Evolutionary conservation across 2,113 vertebrate species (phyloP), one percentile per base, ranked within the genome.

Genomic region (Crotophaga sulcirostris): DNA sequence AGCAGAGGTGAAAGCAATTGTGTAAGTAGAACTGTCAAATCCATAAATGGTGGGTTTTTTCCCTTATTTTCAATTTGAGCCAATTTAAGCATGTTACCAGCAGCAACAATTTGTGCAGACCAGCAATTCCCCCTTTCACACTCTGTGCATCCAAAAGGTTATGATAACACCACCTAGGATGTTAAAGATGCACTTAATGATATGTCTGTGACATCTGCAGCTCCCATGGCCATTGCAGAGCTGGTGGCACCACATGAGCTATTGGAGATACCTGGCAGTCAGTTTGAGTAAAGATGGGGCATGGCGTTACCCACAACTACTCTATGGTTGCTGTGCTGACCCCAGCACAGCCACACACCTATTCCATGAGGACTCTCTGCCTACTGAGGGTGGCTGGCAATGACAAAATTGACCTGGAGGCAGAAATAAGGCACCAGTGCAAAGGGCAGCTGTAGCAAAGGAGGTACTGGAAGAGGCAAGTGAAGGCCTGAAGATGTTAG

Each of bases 191-290:
- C 31, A 25, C 44, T 21, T 17, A 13, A 16, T 29, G 40, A 2
- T 40, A 11, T 5, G 31, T n/a, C 7, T 51, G 0, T 62, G 36
- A 9, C 23, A 28, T 31, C 72, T 26, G 34, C 3, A 0, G 44
- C 77, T 79, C 84, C 79, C 58, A 36, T 26, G 19, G 73, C 44
- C 18, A 1, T 16, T 18, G 60, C 76, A 28, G 83, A 86, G 60
- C 76, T 16, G 28, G 36, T 36, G 38, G 76, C 72, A 73, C 40
- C 7, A 0, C n/a, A 4, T 0, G 7, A 13, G 38, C 74, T 47
- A 0, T 11, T 23, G 26, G 52, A 6, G 36, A 26, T 67, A 64
- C 7, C 13, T 13, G 14, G 51, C 68, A 59, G 34, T 10, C 51
- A 16, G n/a, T 33, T 11, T 23, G 72, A 89, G 47, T 59, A 54